Conservation (phyloP, 2,888 invertebrate species). For the Hirtodrosophila trivittata region DNA sequence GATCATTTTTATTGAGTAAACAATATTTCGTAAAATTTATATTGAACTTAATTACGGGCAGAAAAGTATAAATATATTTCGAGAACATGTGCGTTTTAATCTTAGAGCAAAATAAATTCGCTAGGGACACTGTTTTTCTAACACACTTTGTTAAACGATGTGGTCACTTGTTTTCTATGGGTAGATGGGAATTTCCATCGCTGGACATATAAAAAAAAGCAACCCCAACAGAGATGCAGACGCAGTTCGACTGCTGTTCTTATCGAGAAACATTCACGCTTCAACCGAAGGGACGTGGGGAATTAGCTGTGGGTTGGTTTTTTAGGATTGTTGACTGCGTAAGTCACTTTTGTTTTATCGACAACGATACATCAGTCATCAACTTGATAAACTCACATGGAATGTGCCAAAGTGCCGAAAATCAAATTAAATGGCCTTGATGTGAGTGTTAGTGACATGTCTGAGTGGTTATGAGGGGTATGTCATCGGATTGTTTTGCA, state of each 20-base stretch:
- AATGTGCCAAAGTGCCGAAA: slow-evolving; percentile 77
- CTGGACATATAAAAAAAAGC: slow-evolving; percentile 11
- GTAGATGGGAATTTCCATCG: slow-evolving; percentile 22
- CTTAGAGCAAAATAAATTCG: slow-evolving; percentile 14
- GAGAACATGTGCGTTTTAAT: slow-evolving; percentile 7
- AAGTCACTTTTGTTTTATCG: slow-evolving; percentile 71
- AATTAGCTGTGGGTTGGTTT: slow-evolving; percentile 22
- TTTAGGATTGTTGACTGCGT: slow-evolving; percentile 42
- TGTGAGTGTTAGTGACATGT: slow-evolving; percentile 82
- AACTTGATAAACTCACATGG: slow-evolving; percentile 75
- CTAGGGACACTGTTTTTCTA: slow-evolving; percentile 58
- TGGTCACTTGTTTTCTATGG: slow-evolving; percentile 28
- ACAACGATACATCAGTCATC: slow-evolving; percentile 72
- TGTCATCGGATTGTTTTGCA: slow-evolving; percentile 9
- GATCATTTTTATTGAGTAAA: too few relatives aligned
- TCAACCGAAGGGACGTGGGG: slow-evolving; percentile 20
- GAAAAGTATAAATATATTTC: too few relatives aligned
- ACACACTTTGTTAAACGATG: slow-evolving; percentile 66
- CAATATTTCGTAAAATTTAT: too few relatives aligned
- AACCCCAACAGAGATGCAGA: slow-evolving; percentile 34
- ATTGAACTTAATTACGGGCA: too few relatives aligned
- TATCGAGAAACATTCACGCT: slow-evolving; percentile 28
- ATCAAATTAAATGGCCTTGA: slow-evolving; percentile 82
- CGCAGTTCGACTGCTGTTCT: slow-evolving; percentile 23
- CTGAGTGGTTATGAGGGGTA: slow-evolving; percentile 53